Percentiles rank a stretch among this genome's conserved stretches.
Conservation (phyloP, 1,140 invertebrate genomes). For the Cyrtorhinus lividipennis region DNA sequence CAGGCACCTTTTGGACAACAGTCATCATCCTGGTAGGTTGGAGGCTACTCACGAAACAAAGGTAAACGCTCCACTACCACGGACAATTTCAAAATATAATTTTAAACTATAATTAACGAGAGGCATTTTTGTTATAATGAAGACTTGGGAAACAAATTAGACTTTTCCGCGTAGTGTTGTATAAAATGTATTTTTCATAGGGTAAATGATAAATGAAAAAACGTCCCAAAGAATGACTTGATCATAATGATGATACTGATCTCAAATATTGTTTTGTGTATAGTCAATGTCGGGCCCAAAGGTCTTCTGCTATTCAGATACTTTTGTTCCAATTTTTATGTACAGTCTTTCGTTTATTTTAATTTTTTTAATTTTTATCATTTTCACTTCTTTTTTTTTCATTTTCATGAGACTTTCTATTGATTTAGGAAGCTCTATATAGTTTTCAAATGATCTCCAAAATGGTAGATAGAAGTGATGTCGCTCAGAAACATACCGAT, state of each 20-base stretch:
- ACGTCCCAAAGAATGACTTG: conserved; percentile 8
- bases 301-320: too few species aligned
- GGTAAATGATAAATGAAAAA: not conserved
- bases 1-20: conserved; percentile 30
- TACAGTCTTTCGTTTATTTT: not conserved
- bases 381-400: conserved; percentile 10
- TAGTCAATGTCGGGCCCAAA: conserved; percentile 1
- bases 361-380: conserved; percentile 6
- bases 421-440: conserved; percentile 19
- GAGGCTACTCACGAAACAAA: conserved; percentile 26
- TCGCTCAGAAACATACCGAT: not conserved
- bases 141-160: not conserved
- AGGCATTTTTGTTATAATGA: too few species aligned
- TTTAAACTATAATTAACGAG: not conserved
- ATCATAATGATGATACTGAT: conserved; percentile 4
- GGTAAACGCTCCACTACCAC: conserved; percentile 22
- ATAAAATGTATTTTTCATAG: not conserved
- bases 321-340: too few species aligned
- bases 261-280: not conserved
- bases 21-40: conserved; percentile 30
- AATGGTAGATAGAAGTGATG: conserved; percentile 19
- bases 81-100: not conserved
- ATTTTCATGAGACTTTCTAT: conserved; percentile 8
- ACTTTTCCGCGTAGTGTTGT: not conserved
- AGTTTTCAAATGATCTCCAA: conserved; percentile 25